These are phyloP conservation scores for Hemicentrotus pulcherrimus DNA, from an alignment of 35 echinoderm and acorn worm species.

Conservation along the genomic window DNA sequence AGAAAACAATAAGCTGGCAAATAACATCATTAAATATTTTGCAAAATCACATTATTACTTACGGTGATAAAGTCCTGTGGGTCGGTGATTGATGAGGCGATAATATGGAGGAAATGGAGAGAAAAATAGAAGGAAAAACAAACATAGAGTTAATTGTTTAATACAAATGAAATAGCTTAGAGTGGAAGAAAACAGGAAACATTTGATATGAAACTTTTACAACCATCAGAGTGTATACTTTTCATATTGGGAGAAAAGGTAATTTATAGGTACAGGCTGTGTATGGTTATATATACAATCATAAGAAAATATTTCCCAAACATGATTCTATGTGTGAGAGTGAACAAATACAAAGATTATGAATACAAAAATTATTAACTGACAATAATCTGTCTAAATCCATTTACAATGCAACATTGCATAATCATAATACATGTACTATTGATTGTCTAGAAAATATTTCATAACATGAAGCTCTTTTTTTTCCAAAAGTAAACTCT, in stretches of 20 bases:
- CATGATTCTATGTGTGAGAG: no score
- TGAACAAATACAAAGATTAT: no score
- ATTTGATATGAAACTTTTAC: not conserved
- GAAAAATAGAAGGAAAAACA: not conserved
- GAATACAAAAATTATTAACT: not conserved
- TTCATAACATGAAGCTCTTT: no score
- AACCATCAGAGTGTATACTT: no score
- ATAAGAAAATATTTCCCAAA: no score
- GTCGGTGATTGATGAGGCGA: not conserved
- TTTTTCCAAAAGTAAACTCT: no score
- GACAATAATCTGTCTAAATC: no score
- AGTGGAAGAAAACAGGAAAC: not conserved
- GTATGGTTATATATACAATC: not conserved
- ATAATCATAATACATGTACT: no score
- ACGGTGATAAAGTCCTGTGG: constrained; percentile 39
- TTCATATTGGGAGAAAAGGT: no score
- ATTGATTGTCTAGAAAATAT: no score
- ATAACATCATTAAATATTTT: not conserved
- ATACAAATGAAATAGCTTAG: not conserved
- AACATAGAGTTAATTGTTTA: not conserved
- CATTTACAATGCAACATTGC: no score
- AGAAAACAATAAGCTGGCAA: not conserved
- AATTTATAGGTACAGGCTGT: no score
- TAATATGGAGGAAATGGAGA: not conserved
- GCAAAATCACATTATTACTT: not conserved